phyloP scores from a whole-genome alignment of 2,113 vertebrate species.

The Sinocyclocheilus rhinocerous region DNA sequence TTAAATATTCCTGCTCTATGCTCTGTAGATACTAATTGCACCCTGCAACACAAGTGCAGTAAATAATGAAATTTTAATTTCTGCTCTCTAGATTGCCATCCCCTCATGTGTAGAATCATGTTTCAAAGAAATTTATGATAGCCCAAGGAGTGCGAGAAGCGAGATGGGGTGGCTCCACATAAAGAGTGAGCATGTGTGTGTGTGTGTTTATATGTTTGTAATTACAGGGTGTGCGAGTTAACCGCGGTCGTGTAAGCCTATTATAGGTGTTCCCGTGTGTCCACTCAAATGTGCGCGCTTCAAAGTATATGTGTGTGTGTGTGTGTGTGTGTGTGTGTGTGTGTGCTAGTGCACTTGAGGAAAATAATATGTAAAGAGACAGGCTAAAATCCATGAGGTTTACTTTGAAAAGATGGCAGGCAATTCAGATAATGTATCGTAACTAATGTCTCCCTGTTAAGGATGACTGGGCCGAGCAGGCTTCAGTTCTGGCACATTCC shows the following conservation, averaged over 20 bases:
- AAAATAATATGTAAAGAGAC: not conserved
- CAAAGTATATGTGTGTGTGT: not conserved
- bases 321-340: not conserved
- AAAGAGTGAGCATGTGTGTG: conserved; percentile 26
- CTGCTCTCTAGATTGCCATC: conserved; percentile 61
- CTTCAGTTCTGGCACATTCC: conserved; percentile 86
- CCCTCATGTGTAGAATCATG: conserved; percentile 64
- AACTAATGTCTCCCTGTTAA: conserved; percentile 86
- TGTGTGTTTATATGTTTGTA: conserved; percentile 34
- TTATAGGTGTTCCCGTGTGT: conserved; percentile 31
- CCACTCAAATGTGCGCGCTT: not conserved
- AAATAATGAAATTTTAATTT: conserved; percentile 98
- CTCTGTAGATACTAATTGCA: conserved; percentile 91
- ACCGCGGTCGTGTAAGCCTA: conserved; percentile 27
- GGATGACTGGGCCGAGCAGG: conserved; percentile 86
- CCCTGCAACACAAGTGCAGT: conserved; percentile 82
- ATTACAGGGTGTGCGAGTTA: conserved; percentile 32
- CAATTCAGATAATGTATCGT: conserved; percentile 83
- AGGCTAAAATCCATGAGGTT: conserved; percentile 81
- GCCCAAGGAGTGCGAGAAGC: conserved; percentile 66
- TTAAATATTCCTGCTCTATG: conserved; percentile 82
- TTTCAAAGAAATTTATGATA: conserved; percentile 81
- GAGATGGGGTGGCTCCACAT: conserved; percentile 38
- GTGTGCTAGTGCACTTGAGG: not conserved
- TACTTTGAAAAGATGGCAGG: conserved; percentile 85